Evolutionary conservation across 2,888 invertebrate genomes (phyloP).

Genomic region (Bombylius discolor): DNA sequence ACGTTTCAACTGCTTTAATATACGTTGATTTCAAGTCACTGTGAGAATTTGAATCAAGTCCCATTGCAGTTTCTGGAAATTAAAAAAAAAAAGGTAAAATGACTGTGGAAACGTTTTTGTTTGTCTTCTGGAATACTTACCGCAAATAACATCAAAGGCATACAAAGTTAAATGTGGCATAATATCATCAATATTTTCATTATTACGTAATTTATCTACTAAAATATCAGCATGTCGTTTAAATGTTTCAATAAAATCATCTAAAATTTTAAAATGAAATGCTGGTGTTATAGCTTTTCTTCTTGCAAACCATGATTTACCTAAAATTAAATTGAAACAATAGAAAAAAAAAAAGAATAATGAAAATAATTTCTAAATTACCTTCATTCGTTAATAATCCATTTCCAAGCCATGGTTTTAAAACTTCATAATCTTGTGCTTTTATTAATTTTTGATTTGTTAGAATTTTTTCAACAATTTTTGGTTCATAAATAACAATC

Average conservation of each 20-base stretch:
- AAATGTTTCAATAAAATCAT: constrained; percentile 53
- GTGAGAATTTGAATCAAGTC: not conserved
- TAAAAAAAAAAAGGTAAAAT: not conserved
- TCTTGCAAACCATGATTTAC: constrained; percentile 43
- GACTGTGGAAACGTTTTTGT: not conserved
- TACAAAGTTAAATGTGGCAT: constrained; percentile 39
- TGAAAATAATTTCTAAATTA: not conserved
- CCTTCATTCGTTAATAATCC: constrained; percentile 12
- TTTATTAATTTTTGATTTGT: constrained; percentile 8
- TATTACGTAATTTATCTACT: constrained; percentile 30
- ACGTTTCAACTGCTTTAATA: not conserved
- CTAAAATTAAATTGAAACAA: not conserved
- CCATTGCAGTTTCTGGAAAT: not conserved
- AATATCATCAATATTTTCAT: constrained; percentile 35
- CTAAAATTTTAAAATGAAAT: constrained; percentile 61
- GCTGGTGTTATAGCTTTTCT: constrained; percentile 57
- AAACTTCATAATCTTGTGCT: constrained; percentile 11
- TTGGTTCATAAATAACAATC: constrained; percentile 9
- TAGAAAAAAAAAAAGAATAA: not conserved
- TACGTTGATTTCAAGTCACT: not conserved
- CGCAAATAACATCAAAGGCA: constrained; percentile 27
- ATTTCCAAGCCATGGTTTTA: constrained; percentile 14
- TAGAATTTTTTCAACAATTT: constrained; percentile 6
- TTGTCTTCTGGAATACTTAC: constrained; percentile 23
- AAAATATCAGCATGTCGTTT: constrained; percentile 45